A percentile compares a stretch with the other conserved stretches of the same genome.
Evolutionary conservation across 2,113 vertebrate genomes (phyloP).

Genomic region (Oncorhynchus mykiss): DNA sequence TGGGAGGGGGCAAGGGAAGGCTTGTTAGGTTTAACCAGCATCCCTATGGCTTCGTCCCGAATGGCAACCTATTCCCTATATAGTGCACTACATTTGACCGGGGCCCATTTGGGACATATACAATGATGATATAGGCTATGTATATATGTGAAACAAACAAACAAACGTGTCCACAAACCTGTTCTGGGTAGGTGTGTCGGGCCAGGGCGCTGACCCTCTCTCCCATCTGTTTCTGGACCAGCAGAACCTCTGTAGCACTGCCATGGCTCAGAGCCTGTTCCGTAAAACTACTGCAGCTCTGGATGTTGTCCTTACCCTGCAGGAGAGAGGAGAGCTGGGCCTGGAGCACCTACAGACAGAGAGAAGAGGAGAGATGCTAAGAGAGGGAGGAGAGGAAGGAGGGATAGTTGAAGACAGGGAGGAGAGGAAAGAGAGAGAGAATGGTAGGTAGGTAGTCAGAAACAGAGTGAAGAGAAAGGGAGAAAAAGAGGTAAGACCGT

Average conservation of each 20-base stretch:
- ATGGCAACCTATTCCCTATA: too few species aligned
- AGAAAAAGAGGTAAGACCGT: not conserved
- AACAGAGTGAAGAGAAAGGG: not conserved
- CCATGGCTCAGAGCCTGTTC: constrained; percentile 93
- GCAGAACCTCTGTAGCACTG: constrained; percentile 86
- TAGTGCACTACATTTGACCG: too few species aligned
- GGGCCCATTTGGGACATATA: too few species aligned
- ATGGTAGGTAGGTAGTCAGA: too few species aligned
- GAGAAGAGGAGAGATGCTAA: not conserved
- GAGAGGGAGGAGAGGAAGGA: not conserved
- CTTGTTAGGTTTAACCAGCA: too few species aligned
- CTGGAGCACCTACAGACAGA: constrained; percentile 81
- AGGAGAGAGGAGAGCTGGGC: constrained; percentile 85
- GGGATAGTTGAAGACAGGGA: not conserved
- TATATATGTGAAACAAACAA: too few species aligned
- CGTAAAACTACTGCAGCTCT: constrained; percentile 90
- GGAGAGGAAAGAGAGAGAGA: not conserved
- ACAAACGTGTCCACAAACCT: too few species aligned
- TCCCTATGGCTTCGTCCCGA: too few species aligned
- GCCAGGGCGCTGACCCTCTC: constrained; percentile 88
- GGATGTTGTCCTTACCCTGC: constrained; percentile 92
- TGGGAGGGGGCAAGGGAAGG: constrained; percentile 25
- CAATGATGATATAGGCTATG: too few species aligned
- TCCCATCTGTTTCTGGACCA: constrained; percentile 94
- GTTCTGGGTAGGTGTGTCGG: constrained; percentile 81